Evolutionary conservation across 2,888 invertebrate species (phyloP).

Genomic region (Listrodromus nycthemerus): DNA sequence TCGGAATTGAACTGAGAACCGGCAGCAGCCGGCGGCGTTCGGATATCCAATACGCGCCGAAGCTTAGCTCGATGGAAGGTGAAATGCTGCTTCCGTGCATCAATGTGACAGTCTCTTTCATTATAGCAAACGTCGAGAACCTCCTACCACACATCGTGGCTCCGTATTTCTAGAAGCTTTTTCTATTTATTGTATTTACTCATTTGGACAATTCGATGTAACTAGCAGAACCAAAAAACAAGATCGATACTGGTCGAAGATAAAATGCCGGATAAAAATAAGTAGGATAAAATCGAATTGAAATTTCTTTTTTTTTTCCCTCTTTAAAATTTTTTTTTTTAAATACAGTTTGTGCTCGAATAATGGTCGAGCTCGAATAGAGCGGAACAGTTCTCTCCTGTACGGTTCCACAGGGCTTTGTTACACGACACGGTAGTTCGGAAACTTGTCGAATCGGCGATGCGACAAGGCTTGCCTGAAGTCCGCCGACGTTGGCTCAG

Average conservation of each 20-base stretch:
- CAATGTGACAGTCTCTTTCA: slow-evolving; percentile 61
- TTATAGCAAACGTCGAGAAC: slow-evolving; percentile 41
- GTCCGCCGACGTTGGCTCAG: slow-evolving; percentile 22
- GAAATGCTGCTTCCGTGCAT: slow-evolving; percentile 44
- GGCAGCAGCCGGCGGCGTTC: slow-evolving; percentile 4
- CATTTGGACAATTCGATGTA: background rate
- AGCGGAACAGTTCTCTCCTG: background rate
- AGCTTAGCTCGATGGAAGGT: slow-evolving; percentile 54
- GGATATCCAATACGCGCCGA: slow-evolving; percentile 36
- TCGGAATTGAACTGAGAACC: slow-evolving; percentile 27
- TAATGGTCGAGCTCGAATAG: background rate
- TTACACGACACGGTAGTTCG: slow-evolving; percentile 37
- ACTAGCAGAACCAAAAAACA: background rate
- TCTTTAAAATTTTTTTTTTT: background rate
- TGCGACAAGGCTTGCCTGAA: slow-evolving; percentile 31
- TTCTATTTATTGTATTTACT: slow-evolving; percentile 40
- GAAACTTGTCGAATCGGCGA: slow-evolving; percentile 50
- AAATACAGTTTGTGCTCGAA: background rate
- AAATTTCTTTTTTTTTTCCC: no score
- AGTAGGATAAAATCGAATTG: no score
- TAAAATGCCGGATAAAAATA: no score
- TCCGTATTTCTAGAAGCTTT: background rate
- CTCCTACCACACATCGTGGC: slow-evolving; percentile 26
- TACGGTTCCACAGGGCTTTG: slow-evolving; percentile 11
- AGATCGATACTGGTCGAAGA: background rate